A percentile compares a stretch with the other conserved stretches of the same genome.
These are phyloP conservation scores for Elachura formosa DNA, from an alignment of 2,113 vertebrate genomes.

Conservation along the genomic window DNA sequence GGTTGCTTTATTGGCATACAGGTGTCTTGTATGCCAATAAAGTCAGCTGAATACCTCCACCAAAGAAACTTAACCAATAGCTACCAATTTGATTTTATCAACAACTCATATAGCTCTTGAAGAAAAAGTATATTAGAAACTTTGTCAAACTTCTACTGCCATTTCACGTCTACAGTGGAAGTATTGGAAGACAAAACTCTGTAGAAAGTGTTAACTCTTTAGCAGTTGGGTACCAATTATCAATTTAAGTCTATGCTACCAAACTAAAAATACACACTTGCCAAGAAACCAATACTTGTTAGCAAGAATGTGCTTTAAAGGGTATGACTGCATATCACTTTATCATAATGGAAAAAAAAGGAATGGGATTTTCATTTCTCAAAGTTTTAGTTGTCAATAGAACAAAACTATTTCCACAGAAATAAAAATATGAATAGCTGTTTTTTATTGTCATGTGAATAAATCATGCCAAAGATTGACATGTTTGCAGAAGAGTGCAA, in stretches of 20 bases:
- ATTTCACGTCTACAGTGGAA: neutral
- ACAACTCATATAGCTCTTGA: neutral
- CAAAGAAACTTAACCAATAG: neutral
- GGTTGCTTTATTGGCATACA: neutral
- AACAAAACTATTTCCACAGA: neutral
- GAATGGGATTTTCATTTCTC: neutral
- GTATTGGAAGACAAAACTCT: neutral
- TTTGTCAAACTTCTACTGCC: neutral
- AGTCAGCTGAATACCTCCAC: fast-evolving
- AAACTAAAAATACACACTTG: neutral
- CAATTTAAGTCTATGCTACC: neutral
- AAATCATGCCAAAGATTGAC: neutral
- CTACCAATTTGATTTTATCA: neutral
- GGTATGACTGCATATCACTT: neutral
- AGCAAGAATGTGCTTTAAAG: neutral
- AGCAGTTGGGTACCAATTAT: neutral
- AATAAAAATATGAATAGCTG: neutral
- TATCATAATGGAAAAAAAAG: neutral
- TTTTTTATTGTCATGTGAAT: neutral
- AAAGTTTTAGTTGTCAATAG: neutral
- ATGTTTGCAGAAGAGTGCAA: neutral
- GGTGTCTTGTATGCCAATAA: neutral
- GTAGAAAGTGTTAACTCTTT: neutral
- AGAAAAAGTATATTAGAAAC: neutral
- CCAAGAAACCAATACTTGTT: neutral